Evolutionary conservation across 2,888 invertebrate species (phyloP), one percentile per base, ranked within the genome.

Genomic region (Mesochorus sp.): DNA sequence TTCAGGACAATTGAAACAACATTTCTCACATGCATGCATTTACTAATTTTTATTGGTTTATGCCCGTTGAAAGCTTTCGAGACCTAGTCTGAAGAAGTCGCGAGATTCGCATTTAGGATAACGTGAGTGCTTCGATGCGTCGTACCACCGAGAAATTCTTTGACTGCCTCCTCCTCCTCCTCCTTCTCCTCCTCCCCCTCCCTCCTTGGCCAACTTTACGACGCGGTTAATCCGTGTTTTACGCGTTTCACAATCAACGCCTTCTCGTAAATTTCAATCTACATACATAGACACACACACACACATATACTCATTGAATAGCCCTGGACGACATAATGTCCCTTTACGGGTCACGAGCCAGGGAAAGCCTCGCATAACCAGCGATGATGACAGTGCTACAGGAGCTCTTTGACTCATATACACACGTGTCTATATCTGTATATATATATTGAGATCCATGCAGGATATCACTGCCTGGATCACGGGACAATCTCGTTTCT

Each of bases 131-230:
- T 24, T 26, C 6, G 3, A 24, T 42, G 3, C 0, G 26, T 42
- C 39, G 42, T n/a, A n/a, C n/a, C n/a, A n/a, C n/a, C 53, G 37
- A 44, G 31, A 47, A 75, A 24, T 24, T 61, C 31, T 21, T 14
- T 1, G 5, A 44, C 8, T 17, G 17, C 61, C 21, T 17, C 26
- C 44, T 8, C 28, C 10, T 0, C 12, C 21, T 26, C 28, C 17
- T 19, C 17, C 44, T 44, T 10, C 44, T n/a, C 6, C 14, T 17
- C 12, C 42, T 14, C 14, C 17, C 6, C 12, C 72, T 75, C 72
- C 77, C 74, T 73, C n/a, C n/a, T n/a, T n/a, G 68, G 51, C 71
- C 17, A 61, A 73, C 81, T 84, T 87, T 84, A 84, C 83, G 83
- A 74, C 80, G 70, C 74, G 66, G 71, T 82, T 80, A 82, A 84